These are phyloP conservation scores for Catocala sponsa DNA, from an alignment of 2,888 invertebrate genomes.

Conservation along the genomic window DNA sequence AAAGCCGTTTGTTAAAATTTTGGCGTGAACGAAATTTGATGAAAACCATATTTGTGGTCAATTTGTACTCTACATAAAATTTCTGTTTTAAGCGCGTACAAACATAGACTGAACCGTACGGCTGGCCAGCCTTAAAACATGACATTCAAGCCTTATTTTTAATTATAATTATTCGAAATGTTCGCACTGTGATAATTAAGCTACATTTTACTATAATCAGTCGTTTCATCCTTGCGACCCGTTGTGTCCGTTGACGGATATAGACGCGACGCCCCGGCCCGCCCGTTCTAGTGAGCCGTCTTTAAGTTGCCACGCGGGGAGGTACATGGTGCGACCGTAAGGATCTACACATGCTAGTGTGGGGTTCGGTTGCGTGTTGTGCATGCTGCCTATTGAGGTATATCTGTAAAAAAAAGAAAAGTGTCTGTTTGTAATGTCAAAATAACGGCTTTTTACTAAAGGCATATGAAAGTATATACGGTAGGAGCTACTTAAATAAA, in stretches of 20 bases:
- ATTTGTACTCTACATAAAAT: no score
- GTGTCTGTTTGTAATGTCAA: no score
- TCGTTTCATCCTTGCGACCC: conserved; percentile 3
- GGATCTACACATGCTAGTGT: conserved; percentile 86
- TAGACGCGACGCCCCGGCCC: conserved; percentile 71
- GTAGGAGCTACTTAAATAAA: no score
- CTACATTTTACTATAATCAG: neutral
- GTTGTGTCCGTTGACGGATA: conserved; percentile 45
- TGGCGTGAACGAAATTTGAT: no score
- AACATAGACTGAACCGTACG: no score
- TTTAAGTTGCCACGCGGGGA: conserved; percentile 91
- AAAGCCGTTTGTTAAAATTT: no score
- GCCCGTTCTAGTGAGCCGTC: conserved; percentile 89
- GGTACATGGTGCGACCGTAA: conserved; percentile 85
- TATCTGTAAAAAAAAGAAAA: conserved; percentile 84
- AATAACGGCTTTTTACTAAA: no score
- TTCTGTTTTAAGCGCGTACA: no score
- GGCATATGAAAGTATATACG: no score
- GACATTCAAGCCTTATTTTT: no score
- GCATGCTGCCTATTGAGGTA: conserved; percentile 95
- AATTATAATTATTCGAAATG: conserved; percentile 2
- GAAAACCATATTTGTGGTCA: no score
- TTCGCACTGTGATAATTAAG: neutral
- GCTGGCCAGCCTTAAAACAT: no score
- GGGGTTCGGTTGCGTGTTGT: conserved; percentile 94